phyloP scores from a whole-genome alignment of 2,888 invertebrate species.

The Eretmocerus hayati region DNA sequence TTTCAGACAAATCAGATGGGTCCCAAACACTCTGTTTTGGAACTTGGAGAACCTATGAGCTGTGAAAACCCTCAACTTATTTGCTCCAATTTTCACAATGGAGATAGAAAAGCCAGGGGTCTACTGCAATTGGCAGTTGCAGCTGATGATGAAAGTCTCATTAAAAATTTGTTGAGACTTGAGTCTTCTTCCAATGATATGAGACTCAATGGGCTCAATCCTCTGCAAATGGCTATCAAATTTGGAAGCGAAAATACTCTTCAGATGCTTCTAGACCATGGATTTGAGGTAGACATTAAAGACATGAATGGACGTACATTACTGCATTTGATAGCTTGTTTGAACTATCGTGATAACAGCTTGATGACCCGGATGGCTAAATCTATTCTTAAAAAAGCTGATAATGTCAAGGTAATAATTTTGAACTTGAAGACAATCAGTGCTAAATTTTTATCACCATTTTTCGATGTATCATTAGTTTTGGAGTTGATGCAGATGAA shows the following conservation, averaged over 20 bases:
- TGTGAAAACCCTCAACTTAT: too few relatives aligned
- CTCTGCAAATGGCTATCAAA: conserved; percentile 11
- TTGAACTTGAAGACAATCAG: too few relatives aligned
- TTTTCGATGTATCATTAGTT: not conserved
- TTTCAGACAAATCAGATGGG: too few relatives aligned
- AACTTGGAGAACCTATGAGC: too few relatives aligned
- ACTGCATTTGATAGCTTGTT: conserved; percentile 4
- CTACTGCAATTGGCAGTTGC: conserved; percentile 7
- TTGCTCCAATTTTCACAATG: too few relatives aligned
- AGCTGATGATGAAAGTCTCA: not conserved
- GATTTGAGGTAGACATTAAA: conserved; percentile 2
- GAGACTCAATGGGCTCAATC: conserved; percentile 1
- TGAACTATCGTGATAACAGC: conserved; percentile 1
- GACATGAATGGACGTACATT: conserved; percentile 8
- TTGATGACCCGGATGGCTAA: conserved; percentile 4
- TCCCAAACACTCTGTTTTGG: too few relatives aligned
- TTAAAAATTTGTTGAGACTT: not conserved
- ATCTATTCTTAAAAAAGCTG: conserved; percentile 2
- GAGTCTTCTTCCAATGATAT: not conserved
- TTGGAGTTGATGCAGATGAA: not conserved
- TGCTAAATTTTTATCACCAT: too few relatives aligned
- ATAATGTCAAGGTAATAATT: conserved; percentile 10
- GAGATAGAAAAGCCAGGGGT: not conserved
- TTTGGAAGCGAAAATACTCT: conserved; percentile 11
- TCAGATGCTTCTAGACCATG: conserved; percentile 4